A percentile compares a stretch with the other conserved stretches of the same genome.
phyloP scores from a whole-genome alignment of 2,888 invertebrate species.

The Tetropium fuscum region DNA sequence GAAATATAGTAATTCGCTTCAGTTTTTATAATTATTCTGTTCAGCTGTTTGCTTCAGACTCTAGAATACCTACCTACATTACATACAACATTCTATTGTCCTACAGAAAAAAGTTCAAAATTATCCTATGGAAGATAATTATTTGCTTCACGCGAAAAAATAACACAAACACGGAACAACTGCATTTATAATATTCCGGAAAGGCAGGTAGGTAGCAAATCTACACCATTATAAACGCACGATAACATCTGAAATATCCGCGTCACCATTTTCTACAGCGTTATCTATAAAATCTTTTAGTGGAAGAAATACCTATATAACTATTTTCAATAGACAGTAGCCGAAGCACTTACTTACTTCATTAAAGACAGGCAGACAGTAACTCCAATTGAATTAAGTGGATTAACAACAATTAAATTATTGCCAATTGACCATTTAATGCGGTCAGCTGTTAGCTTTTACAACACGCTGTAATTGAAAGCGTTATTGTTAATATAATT shows the following conservation, averaged over 20 bases:
- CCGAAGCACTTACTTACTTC: conserved; percentile 20
- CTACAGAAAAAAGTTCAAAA: too few relatives aligned
- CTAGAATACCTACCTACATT: too few relatives aligned
- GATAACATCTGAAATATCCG: conserved; percentile 27
- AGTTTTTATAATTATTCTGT: too few relatives aligned
- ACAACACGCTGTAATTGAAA: conserved; percentile 42
- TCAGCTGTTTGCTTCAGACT: too few relatives aligned
- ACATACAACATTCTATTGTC: too few relatives aligned
- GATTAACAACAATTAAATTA: conserved; percentile 49
- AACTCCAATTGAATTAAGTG: conserved; percentile 44
- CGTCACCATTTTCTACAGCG: conserved; percentile 16
- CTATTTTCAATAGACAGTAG: conserved; percentile 17
- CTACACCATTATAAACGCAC: conserved; percentile 6
- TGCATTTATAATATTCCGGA: too few relatives aligned
- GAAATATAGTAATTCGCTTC: too few relatives aligned
- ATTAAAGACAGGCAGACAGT: conserved; percentile 33
- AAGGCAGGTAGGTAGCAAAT: not conserved
- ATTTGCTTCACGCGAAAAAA: too few relatives aligned
- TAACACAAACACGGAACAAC: too few relatives aligned
- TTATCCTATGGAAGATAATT: too few relatives aligned
- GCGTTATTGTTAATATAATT: conserved; percentile 42
- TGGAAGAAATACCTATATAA: conserved; percentile 17
- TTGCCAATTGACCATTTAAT: conserved; percentile 46
- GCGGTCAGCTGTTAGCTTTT: conserved; percentile 36
- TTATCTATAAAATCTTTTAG: conserved; percentile 17